Conservation (phyloP, 1,140 invertebrate species). For the Sarcophaga peregrina region DNA sequence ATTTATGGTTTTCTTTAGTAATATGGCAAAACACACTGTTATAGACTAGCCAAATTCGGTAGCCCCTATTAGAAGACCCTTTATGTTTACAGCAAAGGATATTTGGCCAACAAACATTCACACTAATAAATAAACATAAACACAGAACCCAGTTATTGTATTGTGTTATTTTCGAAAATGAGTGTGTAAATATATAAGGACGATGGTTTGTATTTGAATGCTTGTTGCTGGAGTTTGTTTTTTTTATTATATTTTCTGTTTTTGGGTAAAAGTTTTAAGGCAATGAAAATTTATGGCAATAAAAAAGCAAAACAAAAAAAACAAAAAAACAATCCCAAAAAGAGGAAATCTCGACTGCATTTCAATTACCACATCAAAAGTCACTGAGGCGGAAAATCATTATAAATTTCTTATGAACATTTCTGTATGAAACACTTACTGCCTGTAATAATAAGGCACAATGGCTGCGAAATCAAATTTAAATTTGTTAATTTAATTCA, state of each 20-base stretch:
- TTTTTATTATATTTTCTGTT: neutral
- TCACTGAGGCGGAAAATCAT: slow-evolving; percentile 45
- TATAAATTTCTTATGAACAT: slow-evolving; percentile 47
- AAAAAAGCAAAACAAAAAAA: too few relatives aligned
- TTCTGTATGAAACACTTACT: slow-evolving; percentile 34
- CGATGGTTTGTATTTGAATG: too few relatives aligned
- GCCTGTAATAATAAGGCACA: neutral
- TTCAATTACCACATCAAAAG: slow-evolving; percentile 43
- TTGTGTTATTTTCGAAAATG: too few relatives aligned
- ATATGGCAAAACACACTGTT: too few relatives aligned
- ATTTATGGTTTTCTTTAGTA: too few relatives aligned
- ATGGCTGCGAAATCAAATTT: too few relatives aligned
- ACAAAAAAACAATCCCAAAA: too few relatives aligned
- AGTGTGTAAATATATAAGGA: too few relatives aligned
- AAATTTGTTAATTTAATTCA: too few relatives aligned
- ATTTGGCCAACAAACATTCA: neutral
- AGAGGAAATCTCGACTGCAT: slow-evolving; percentile 38
- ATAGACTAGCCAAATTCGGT: too few relatives aligned
- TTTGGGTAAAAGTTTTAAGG: neutral
- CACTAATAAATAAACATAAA: neutral
- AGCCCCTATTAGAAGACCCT: too few relatives aligned
- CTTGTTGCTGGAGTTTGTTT: neutral
- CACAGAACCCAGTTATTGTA: too few relatives aligned
- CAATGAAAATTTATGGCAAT: neutral
- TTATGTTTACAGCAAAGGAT: neutral